Percentiles rank a stretch among this genome's conserved stretches.
Evolutionary conservation across 2,113 vertebrate genomes (phyloP).

Genomic region (Oncorhynchus nerka): DNA sequence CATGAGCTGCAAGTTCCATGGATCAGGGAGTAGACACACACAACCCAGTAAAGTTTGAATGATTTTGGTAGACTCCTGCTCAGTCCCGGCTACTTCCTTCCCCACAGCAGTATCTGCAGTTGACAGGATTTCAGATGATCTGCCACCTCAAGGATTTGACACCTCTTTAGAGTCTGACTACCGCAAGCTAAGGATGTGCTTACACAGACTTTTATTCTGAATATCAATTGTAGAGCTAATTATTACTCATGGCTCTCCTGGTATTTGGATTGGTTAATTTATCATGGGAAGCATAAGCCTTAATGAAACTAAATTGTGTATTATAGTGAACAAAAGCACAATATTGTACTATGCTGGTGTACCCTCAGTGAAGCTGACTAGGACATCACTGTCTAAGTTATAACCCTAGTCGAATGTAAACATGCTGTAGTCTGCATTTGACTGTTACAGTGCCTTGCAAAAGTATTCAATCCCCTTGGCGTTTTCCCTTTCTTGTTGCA

Average conservation of each 20-base stretch:
- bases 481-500: no score
- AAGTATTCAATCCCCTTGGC: no score
- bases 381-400: no score
- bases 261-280: neutral
- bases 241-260: neutral
- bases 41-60: conserved; percentile 54
- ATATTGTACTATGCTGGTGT: no score
- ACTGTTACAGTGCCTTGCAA: no score
- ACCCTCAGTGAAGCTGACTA: neutral
- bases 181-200: conserved; percentile 34
- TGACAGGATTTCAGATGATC: conserved; percentile 49
- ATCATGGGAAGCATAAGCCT: neutral
- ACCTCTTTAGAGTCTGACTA: conserved; percentile 13
- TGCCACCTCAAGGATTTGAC: conserved; percentile 26
- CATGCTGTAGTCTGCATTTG: no score
- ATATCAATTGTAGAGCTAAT: conserved; percentile 22
- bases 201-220: conserved; percentile 6
- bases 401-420: no score
- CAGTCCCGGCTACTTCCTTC: conserved; percentile 46
- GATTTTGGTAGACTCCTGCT: conserved; percentile 46
- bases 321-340: no score
- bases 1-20: conserved; percentile 46
- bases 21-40: conserved; percentile 58
- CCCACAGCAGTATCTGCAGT: conserved; percentile 40
- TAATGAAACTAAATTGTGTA: no score